Base-by-base conservation (phyloP, 1,140 invertebrate genomes). In the Battus philenor region DNA sequence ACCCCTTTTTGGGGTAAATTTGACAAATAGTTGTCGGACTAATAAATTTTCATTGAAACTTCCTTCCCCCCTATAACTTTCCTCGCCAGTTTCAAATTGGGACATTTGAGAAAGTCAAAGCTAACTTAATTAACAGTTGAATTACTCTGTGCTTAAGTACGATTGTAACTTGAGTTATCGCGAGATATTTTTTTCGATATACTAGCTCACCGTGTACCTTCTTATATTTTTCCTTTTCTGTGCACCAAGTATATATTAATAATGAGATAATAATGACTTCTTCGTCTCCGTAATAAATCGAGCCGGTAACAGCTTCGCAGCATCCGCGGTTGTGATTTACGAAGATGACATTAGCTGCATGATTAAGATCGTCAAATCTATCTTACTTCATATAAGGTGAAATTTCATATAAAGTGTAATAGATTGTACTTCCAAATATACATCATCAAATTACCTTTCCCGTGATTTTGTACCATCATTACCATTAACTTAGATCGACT, bases 21-120 rank as follows among this genome's bases (percentile, higher is more conserved):
- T 80, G 76, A 80, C 76, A 79, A 83, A 79, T 83, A 83, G 76
- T 83, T 77, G 57, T 59, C 54, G 64, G 64, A 80, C 74, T 77
- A 79, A 80, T 83, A 79, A 81, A 83, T 81, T 83, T 78, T 62
- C 71, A 77, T 74, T 79, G 75, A 78, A 78, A 76, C 38, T 11
- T 5, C 24, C 24, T 10, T 2, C 29, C 69, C 68, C 59, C 52
- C 59, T 61, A 68, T 70, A 79, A 78, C 60, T 79, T 77, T 59
- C 32, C 39, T 36, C 49, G 61, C 63, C 62, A 70, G 61, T 46
- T 60, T 44, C 32, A 50, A 71, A 76, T 70, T 70, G 70, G 70
- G 65, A 72, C 67, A 69, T 79, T 77, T 71, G 52, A 66, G 62
- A 55, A 58, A 73, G 68, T 78, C 66, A 68, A 58, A 64, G 54